Percentiles rank a stretch among this genome's conserved stretches.
phyloP scores from a whole-genome alignment of 2,113 vertebrate genomes.

The Chamaetylas fuelleborni region DNA sequence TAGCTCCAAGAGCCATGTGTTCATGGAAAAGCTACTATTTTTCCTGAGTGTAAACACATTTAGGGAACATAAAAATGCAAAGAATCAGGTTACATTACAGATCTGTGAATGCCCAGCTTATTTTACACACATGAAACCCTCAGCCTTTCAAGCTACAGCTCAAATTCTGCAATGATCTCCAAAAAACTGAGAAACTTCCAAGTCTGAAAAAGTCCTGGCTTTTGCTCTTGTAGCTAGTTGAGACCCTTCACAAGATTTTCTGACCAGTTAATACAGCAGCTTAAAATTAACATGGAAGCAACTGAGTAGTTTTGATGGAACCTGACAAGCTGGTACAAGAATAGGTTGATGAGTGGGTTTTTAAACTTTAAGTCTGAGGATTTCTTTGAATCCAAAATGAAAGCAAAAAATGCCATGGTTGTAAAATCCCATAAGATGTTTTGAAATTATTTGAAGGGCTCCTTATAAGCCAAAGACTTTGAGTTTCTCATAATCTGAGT shows the following conservation, averaged over 20 bases:
- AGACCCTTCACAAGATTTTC: neutral
- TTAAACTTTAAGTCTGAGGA: neutral
- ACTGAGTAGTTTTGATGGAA: neutral
- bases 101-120: neutral
- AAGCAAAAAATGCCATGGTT: neutral
- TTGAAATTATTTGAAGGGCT: neutral
- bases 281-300: neutral
- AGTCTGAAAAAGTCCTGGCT: neutral
- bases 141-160: neutral
- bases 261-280: neutral
- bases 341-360: neutral
- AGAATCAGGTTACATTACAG: neutral
- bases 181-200: neutral
- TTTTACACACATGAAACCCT: neutral
- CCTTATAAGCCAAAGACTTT: neutral
- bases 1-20: neutral
- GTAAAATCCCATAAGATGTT: neutral
- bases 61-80: neutral
- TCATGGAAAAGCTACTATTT: neutral
- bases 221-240: neutral
- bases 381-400: conserved; percentile 1
- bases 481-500: neutral
- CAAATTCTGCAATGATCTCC: neutral
- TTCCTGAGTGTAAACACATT: neutral
- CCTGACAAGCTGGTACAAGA: neutral